These are phyloP conservation scores for Esperia sulphurella DNA, from an alignment of 2,888 invertebrate species.

Conservation along the genomic window DNA sequence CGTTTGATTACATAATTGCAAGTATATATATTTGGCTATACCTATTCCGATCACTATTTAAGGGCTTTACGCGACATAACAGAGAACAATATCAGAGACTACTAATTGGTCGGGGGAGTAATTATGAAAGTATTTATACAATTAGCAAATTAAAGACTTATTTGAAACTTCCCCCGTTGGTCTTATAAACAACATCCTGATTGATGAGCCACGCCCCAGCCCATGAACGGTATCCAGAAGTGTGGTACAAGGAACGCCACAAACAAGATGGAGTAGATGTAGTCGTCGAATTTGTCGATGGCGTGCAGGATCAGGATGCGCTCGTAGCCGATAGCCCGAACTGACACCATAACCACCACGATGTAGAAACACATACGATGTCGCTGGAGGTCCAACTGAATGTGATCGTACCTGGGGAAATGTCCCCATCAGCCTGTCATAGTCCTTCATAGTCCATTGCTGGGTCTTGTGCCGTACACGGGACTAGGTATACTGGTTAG, in stretches of 20 bases:
- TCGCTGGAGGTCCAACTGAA: slow-evolving; percentile 82
- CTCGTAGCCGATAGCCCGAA: slow-evolving; percentile 81
- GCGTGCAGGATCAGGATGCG: slow-evolving; percentile 80
- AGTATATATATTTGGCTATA: too few relatives aligned
- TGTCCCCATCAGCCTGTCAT: too few relatives aligned
- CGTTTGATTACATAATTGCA: too few relatives aligned
- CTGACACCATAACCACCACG: slow-evolving; percentile 76
- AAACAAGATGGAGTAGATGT: slow-evolving; percentile 84
- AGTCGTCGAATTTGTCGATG: slow-evolving; percentile 83
- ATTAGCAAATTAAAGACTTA: slow-evolving; percentile 34
- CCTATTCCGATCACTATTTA: too few relatives aligned
- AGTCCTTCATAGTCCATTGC: too few relatives aligned
- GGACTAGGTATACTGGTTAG: too few relatives aligned
- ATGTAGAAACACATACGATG: slow-evolving; percentile 82
- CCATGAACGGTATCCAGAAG: slow-evolving; percentile 85
- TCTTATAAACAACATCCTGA: slow-evolving; percentile 85
- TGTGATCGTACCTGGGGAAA: slow-evolving; percentile 70
- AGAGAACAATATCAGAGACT: too few relatives aligned
- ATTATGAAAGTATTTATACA: neutral
- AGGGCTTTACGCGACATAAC: too few relatives aligned
- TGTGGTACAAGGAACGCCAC: slow-evolving; percentile 83
- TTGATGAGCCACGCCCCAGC: slow-evolving; percentile 84
- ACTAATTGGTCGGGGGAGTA: too few relatives aligned
- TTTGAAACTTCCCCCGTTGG: slow-evolving; percentile 83
- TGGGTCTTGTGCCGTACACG: too few relatives aligned